phyloP scores from a whole-genome alignment of 2,888 invertebrate genomes.

The Timema podura region DNA sequence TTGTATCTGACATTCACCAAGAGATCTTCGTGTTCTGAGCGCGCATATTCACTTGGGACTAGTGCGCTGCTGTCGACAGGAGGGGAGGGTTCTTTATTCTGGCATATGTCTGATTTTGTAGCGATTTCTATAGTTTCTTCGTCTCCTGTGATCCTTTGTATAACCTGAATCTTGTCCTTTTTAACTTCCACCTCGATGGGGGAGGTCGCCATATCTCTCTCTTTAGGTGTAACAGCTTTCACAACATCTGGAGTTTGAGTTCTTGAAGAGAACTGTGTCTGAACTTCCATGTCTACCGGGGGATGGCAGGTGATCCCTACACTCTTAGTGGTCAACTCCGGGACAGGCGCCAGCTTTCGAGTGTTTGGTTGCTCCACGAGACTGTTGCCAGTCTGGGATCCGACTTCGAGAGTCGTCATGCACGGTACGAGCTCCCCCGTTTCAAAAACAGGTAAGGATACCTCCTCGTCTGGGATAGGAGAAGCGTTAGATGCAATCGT shows the following conservation, averaged over 20 bases:
- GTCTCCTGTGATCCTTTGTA: slow-evolving; percentile 58
- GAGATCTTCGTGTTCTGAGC: slow-evolving; percentile 43
- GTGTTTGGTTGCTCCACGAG: not conserved
- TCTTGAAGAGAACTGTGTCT: slow-evolving; percentile 17
- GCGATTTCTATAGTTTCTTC: slow-evolving; percentile 70
- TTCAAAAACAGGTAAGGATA: slow-evolving; percentile 35
- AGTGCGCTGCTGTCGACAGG: slow-evolving; percentile 40
- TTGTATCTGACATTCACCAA: slow-evolving; percentile 70
- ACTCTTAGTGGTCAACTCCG: slow-evolving; percentile 13
- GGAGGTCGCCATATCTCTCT: slow-evolving; percentile 39
- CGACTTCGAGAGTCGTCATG: slow-evolving; percentile 45
- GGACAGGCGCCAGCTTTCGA: not conserved
- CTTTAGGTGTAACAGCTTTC: slow-evolving; percentile 41
- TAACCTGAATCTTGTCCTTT: slow-evolving; percentile 63
- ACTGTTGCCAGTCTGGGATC: slow-evolving; percentile 67
- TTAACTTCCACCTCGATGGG: slow-evolving; percentile 42
- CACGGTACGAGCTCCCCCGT: no score
- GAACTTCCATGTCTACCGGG: slow-evolving; percentile 18
- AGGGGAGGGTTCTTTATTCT: slow-evolving; percentile 42
- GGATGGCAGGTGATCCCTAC: slow-evolving; percentile 17
- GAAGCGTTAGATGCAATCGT: slow-evolving; percentile 59
- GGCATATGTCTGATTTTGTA: slow-evolving; percentile 52
- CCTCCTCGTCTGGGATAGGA: slow-evolving; percentile 68
- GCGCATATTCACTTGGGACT: slow-evolving; percentile 7
- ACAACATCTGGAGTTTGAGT: slow-evolving; percentile 35